A percentile compares a stretch with the other conserved stretches of the same genome.
These are phyloP conservation scores for Agrochola lychnidis DNA, from an alignment of 2,888 invertebrate genomes.

Conservation along the genomic window DNA sequence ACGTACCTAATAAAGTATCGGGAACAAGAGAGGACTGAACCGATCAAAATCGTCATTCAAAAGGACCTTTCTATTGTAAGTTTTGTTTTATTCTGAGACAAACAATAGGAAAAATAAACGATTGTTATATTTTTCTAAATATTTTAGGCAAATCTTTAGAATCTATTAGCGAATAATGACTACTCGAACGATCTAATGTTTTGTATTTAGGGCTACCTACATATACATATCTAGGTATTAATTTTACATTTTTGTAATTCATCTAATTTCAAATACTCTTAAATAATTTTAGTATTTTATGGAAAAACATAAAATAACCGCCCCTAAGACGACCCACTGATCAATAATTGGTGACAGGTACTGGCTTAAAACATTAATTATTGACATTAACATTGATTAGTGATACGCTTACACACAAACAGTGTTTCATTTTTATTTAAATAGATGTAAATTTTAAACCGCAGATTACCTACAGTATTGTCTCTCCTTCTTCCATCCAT, in stretches of 20 bases:
- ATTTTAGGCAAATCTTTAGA: not conserved
- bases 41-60: not conserved
- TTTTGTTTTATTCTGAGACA: not conserved
- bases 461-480: not conserved
- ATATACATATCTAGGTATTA: not conserved
- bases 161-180: not conserved
- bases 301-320: no score
- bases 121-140: not conserved
- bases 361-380: not conserved
- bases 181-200: not conserved
- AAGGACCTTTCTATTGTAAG: slow-evolving; percentile 36
- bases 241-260: not conserved
- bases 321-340: no score
- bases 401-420: not conserved
- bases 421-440: not conserved
- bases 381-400: not conserved
- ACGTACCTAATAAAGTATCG: not conserved
- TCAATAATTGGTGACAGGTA: not conserved
- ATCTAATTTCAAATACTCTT: not conserved
- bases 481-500: no score
- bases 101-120: no score
- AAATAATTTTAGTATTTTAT: not conserved
- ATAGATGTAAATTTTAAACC: not conserved
- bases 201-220: not conserved
- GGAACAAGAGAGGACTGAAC: not conserved